Conservation (phyloP, 1,140 invertebrate genomes). For the Tenebrio molitor region DNA sequence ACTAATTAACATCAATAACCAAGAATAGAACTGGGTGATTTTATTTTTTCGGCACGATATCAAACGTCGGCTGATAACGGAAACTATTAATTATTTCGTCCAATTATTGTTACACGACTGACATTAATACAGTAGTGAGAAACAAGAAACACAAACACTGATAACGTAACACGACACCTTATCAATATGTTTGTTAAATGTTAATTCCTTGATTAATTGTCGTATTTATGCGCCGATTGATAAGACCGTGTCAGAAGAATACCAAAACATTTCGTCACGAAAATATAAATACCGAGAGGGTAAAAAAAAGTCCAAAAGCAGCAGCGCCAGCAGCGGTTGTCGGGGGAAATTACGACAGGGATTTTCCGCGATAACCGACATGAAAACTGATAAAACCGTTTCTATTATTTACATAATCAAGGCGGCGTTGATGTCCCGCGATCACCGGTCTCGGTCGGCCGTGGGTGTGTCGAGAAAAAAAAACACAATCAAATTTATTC, state of each 20-base stretch:
- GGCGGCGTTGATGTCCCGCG: not conserved
- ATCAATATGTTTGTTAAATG: conserved; percentile 51
- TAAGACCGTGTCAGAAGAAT: conserved; percentile 38
- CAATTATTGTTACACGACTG: conserved; percentile 47
- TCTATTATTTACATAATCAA: conserved; percentile 30
- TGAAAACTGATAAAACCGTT: conserved; percentile 33
- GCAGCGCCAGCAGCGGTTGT: conserved; percentile 16
- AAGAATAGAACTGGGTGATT: conserved; percentile 43
- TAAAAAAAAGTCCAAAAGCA: not conserved
- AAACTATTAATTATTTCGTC: conserved; percentile 50
- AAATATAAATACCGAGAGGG: not conserved
- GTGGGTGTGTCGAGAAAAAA: not conserved
- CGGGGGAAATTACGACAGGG: not conserved
- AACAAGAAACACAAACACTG: conserved; percentile 49
- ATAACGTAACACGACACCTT: conserved; percentile 48
- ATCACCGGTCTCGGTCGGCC: not conserved
- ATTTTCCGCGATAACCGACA: conserved; percentile 25
- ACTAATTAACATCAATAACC: conserved; percentile 31
- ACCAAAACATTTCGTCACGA: conserved; percentile 31
- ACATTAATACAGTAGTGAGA: conserved; percentile 49
- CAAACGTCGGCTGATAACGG: conserved; percentile 45
- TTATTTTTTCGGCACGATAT: conserved; percentile 40
- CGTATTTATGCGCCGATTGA: conserved; percentile 37
- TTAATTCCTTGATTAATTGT: conserved; percentile 54
- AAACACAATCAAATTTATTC: conserved; percentile 27